Base-by-base conservation (phyloP, 2,797 vertebrate species). In the Pseudomugil tenellus region DNA sequence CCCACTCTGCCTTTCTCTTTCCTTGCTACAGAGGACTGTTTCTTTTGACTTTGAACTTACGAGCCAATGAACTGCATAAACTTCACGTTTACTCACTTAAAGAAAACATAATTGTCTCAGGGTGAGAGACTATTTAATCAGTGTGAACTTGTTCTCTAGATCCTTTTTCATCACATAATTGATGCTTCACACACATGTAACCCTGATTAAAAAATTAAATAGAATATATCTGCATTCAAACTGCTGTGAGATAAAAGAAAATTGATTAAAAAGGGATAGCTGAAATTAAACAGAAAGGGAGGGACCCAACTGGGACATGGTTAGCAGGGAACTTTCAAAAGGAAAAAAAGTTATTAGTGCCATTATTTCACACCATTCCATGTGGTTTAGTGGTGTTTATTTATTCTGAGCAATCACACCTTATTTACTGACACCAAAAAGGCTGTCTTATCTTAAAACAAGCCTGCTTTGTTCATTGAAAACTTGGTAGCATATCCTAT, bases 211-310 rank as follows among this genome's bases (percentile, higher is more conserved):
- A 83, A 87, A 87, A 91, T 61, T 16, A 63, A 87, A 90, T 64
- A 55, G 58, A 77, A 81, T 77, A 67, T 84, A 80, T 76, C 76
- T 63, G 79, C 75, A 88, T 91, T 91, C 66, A 89, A 88, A 88
- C 81, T 80, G 84, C 72, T 72, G 69, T 77, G 76, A 89, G 87
- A 93, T 90, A 79, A 92, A 92, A 88, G 72, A 84, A 85, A 92
- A 90, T 74, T 87, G 84, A 93, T 91, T 92, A 83, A 89, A 92
- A 88, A 83, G 76, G 73, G 80, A 91, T 89, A 68, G 65, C 68
- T 84, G 83, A 89, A 92, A 93, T 89, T 88, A 90, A 87, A 86
- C 51, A 79, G 67, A 75, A 75, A 79, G 67, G 62, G 63, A 81
- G 79, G 79, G 60, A 71, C 81, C 82, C 84, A 3, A 82, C 7